phyloP scores from a whole-genome alignment of 2,797 vertebrate species.

The Periparus ater region DNA sequence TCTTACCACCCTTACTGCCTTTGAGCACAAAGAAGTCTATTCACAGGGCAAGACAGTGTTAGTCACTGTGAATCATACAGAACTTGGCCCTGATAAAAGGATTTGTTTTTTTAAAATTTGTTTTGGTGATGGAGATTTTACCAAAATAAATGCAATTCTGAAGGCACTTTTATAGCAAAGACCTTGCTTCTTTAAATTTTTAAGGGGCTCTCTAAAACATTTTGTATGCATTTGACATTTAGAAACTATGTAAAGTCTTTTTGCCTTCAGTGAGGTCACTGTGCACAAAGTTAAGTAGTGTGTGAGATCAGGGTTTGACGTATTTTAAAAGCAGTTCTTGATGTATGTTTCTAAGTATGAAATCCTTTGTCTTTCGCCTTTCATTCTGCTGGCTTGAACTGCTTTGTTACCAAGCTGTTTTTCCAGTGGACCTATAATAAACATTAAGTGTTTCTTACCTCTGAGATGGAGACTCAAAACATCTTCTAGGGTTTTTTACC shows the following conservation, averaged over 20 bases:
- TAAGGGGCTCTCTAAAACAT: not conserved
- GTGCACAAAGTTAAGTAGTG: not conserved
- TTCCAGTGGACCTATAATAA: not conserved
- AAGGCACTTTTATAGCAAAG: not conserved
- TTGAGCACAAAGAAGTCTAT: slow-evolving; percentile 28
- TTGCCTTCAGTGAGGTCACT: not conserved
- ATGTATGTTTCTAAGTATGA: not conserved
- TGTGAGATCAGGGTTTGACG: not conserved
- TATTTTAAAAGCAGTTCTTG: not conserved
- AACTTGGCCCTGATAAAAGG: slow-evolving; percentile 14
- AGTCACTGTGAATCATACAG: slow-evolving; percentile 42
- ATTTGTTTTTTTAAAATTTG: not conserved
- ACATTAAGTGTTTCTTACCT: not conserved
- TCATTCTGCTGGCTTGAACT: not conserved
- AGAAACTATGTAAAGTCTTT: not conserved
- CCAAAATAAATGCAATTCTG: not conserved
- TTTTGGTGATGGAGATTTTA: not conserved
- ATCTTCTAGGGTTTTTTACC: not conserved
- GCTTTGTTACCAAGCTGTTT: not conserved
- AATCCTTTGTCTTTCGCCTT: not conserved
- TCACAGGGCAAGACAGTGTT: slow-evolving; percentile 7
- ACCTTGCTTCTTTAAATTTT: not conserved
- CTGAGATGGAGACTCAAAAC: not conserved
- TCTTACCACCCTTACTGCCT: not conserved
- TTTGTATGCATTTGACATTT: not conserved